Conservation (phyloP, 1,140 invertebrate genomes). For the Drosophila tani region DNA sequence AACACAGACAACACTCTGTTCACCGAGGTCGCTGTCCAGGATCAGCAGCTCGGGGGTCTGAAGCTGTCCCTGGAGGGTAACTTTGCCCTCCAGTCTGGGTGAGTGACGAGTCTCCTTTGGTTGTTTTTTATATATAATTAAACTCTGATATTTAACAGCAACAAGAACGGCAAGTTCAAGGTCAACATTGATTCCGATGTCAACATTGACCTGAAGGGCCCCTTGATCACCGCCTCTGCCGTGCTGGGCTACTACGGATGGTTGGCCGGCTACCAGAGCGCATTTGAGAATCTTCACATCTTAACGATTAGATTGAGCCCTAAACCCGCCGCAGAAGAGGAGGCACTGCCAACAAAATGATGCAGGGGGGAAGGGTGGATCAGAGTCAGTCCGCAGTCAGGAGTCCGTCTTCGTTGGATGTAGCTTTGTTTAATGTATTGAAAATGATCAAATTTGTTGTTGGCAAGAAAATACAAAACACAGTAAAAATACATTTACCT, state of each 20-base stretch:
- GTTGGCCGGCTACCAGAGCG: conserved; percentile 95
- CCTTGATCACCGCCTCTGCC: conserved; percentile 92
- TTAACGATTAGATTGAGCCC: conserved; percentile 53
- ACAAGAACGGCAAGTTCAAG: conserved; percentile 95
- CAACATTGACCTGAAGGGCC: conserved; percentile 94
- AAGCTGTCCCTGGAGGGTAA: conserved; percentile 96
- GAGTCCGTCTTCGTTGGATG: conserved; percentile 39
- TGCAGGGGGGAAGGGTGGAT: conserved; percentile 17
- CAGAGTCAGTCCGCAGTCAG: conserved; percentile 10
- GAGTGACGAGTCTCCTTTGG: conserved; percentile 69
- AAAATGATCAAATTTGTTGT: conserved; percentile 69
- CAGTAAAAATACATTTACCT: conserved; percentile 78
- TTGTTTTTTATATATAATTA: no score
- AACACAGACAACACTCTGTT: conserved; percentile 98
- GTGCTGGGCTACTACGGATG: conserved; percentile 97
- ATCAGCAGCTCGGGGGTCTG: conserved; percentile 95
- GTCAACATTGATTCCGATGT: conserved; percentile 95
- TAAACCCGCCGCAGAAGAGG: conserved; percentile 27
- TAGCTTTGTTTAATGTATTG: conserved; percentile 70
- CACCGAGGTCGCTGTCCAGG: conserved; percentile 96
- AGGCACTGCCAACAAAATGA: conserved; percentile 48
- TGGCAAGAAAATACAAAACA: conserved; percentile 57
- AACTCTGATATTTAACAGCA: conserved; percentile 85
- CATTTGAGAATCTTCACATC: conserved; percentile 89
- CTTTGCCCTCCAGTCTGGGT: conserved; percentile 98